A percentile compares a stretch with the other conserved stretches of the same genome.
Conservation (phyloP, 2,888 invertebrate genomes). For the Icerya purchasi region DNA sequence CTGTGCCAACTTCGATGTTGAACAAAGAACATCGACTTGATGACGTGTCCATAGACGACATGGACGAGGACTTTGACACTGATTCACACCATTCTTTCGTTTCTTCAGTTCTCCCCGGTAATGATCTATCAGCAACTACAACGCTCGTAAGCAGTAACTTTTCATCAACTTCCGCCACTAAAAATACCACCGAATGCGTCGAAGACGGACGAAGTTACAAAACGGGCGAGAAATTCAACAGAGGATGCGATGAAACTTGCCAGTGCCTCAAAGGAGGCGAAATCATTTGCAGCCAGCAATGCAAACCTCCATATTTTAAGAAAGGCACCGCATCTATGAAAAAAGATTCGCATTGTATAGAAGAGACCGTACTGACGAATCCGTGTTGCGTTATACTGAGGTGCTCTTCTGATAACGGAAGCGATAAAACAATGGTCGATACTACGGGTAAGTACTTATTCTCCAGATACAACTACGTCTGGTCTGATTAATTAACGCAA, state of each 20-base stretch:
- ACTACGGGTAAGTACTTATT: too few species aligned
- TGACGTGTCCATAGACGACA: slow-evolving; percentile 54
- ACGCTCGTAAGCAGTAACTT: background rate
- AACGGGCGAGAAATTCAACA: slow-evolving; percentile 45
- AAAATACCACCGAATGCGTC: slow-evolving; percentile 21
- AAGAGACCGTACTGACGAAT: slow-evolving; percentile 44
- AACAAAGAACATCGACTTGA: slow-evolving; percentile 28
- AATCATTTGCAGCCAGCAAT: slow-evolving; percentile 45
- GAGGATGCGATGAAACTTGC: slow-evolving; percentile 56
- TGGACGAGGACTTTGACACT: slow-evolving; percentile 24
- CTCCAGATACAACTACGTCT: too few species aligned
- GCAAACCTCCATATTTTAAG: slow-evolving; percentile 43
- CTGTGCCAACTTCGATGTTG: background rate
- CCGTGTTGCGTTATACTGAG: slow-evolving; percentile 47
- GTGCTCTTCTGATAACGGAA: too few species aligned
- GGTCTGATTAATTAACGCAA: too few species aligned
- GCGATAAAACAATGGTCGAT: too few species aligned
- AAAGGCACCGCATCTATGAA: slow-evolving; percentile 28
- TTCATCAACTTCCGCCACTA: background rate
- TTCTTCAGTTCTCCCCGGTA: background rate
- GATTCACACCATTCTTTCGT: background rate
- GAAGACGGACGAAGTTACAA: slow-evolving; percentile 24
- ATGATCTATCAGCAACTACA: background rate
- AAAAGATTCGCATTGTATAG: slow-evolving; percentile 48
- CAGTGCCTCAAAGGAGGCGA: slow-evolving; percentile 45